These are phyloP conservation scores for Balaeniceps rex DNA, from an alignment of 2,113 vertebrate genomes.

Conservation along the genomic window DNA sequence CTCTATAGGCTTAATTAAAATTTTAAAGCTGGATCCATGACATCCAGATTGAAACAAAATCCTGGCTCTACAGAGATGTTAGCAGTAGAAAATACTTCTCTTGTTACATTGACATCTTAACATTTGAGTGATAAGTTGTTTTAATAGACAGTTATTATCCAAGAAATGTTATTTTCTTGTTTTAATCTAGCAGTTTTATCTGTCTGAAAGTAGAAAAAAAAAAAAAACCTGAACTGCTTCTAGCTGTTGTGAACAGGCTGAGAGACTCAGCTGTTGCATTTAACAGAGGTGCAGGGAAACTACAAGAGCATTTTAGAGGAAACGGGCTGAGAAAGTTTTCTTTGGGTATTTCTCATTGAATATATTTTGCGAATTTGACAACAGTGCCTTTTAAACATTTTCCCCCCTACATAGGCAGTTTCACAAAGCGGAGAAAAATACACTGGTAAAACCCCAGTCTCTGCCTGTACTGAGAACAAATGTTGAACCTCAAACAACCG, in stretches of 20 bases:
- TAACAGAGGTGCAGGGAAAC: background rate
- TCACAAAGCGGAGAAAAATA: background rate
- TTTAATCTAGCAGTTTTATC: background rate
- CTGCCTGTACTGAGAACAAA: background rate
- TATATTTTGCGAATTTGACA: background rate
- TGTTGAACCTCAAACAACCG: background rate
- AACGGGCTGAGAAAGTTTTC: background rate
- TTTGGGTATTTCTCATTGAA: background rate
- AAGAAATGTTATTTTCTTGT: background rate
- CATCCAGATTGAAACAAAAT: background rate
- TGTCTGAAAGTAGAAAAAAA: background rate
- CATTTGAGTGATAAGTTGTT: background rate
- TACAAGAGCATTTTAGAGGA: background rate
- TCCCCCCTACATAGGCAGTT: background rate
- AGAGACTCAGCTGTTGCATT: background rate
- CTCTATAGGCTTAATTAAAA: conserved; percentile 18
- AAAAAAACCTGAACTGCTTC: background rate
- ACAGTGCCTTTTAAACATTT: background rate
- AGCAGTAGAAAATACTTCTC: background rate
- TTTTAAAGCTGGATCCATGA: background rate
- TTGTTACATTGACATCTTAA: background rate
- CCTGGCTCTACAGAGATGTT: background rate
- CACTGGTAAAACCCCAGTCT: background rate
- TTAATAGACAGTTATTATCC: background rate
- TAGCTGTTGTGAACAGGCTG: background rate